Evolutionary conservation across 2,888 invertebrate species (phyloP).

Genomic region (Mimumesa dahlbomi): DNA sequence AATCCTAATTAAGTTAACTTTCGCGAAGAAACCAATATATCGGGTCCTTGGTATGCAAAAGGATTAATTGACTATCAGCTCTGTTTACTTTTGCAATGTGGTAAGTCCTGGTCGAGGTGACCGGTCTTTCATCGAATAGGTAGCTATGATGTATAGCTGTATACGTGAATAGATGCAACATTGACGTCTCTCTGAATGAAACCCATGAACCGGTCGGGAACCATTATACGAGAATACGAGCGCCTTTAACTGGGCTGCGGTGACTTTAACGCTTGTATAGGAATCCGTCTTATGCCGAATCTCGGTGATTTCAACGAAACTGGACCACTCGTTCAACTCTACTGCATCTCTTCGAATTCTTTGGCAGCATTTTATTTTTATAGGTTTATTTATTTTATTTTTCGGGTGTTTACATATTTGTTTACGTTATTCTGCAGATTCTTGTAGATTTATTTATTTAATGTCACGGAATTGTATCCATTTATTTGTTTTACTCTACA

Average conservation of each 20-base stretch:
- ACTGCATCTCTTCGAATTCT: neutral
- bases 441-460: too few relatives aligned
- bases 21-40: too few relatives aligned
- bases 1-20: too few relatives aligned
- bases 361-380: too few relatives aligned
- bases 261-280: slow-evolving; percentile 53
- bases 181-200: slow-evolving; percentile 67
- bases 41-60: too few relatives aligned
- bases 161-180: slow-evolving; percentile 63
- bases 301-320: slow-evolving; percentile 24
- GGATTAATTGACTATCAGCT: too few relatives aligned
- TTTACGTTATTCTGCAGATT: too few relatives aligned
- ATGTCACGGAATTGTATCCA: too few relatives aligned
- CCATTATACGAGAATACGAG: slow-evolving; percentile 63
- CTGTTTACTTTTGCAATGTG: slow-evolving; percentile 56
- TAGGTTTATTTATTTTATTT: too few relatives aligned
- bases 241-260: slow-evolving; percentile 51
- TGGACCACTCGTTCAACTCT: slow-evolving; percentile 23
- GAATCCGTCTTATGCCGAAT: slow-evolving; percentile 25
- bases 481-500: too few relatives aligned
- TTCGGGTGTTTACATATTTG: too few relatives aligned
- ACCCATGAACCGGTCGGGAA: slow-evolving; percentile 70
- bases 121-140: slow-evolving; percentile 60
- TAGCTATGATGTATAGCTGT: slow-evolving; percentile 58
- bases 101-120: slow-evolving; percentile 44